Conservation (phyloP, 2,888 invertebrate genomes). For the Drosophila anomalata region DNA sequence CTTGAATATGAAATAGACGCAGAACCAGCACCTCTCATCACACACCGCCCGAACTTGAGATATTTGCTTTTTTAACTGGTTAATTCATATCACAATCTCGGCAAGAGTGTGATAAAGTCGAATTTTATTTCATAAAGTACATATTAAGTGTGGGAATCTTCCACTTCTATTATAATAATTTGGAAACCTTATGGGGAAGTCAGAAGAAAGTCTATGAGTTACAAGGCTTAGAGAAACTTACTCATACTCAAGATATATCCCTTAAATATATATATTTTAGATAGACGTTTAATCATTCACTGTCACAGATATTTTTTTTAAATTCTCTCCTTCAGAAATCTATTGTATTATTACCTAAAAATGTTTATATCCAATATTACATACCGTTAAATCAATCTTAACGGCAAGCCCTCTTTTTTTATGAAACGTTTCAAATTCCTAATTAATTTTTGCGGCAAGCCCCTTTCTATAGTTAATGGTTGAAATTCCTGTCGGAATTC, state of each 20-base stretch:
- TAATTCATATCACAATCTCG: not conserved
- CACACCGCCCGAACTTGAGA: slow-evolving; percentile 18
- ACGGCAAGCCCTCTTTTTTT: not conserved
- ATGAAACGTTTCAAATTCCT: not conserved
- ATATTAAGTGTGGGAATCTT: not conserved
- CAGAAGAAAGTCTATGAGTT: too few species aligned
- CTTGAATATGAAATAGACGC: slow-evolving; percentile 57
- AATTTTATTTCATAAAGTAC: not conserved
- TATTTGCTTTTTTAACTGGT: slow-evolving; percentile 18
- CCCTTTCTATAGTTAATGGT: not conserved
- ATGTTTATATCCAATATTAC: not conserved
- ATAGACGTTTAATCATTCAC: not conserved
- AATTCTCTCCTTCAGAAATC: not conserved
- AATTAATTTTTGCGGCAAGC: slow-evolving; percentile 1
- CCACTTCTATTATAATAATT: not conserved
- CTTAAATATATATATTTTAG: too few species aligned
- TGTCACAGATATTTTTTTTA: not conserved
- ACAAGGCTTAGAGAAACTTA: too few species aligned
- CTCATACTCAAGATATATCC: too few species aligned
- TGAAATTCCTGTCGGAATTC: not conserved
- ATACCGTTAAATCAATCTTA: slow-evolving; percentile 3
- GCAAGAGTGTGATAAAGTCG: not conserved
- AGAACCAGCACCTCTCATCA: slow-evolving; percentile 11
- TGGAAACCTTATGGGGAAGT: not conserved
- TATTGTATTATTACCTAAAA: not conserved